A percentile compares a stretch with the other conserved stretches of the same genome.
phyloP scores from a whole-genome alignment of 2,797 vertebrate genomes.

The Remorina albescens region DNA sequence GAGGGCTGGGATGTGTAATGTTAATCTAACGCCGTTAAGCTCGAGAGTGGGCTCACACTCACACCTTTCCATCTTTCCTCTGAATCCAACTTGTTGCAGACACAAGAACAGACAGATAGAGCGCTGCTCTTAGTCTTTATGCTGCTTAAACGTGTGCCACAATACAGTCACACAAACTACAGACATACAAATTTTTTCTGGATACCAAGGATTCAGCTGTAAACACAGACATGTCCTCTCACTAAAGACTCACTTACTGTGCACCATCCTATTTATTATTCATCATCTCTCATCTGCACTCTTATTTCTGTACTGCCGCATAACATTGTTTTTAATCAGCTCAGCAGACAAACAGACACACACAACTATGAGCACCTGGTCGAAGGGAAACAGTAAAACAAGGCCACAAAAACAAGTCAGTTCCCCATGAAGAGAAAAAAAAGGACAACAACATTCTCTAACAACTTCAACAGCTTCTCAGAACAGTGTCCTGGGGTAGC shows the following conservation, averaged over 20 bases:
- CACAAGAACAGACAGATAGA: background rate
- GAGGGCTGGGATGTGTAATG: constrained; percentile 56
- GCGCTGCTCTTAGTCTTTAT: constrained; percentile 4
- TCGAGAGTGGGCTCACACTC: constrained; percentile 45
- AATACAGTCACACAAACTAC: constrained; percentile 9
- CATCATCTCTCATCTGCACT: too few relatives aligned
- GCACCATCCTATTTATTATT: constrained; percentile 16
- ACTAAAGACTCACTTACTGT: background rate
- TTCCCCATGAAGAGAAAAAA: constrained; percentile 17
- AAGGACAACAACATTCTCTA: too few relatives aligned
- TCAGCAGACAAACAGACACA: constrained; percentile 12
- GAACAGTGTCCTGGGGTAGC: too few relatives aligned
- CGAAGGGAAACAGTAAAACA: constrained; percentile 16
- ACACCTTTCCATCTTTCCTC: constrained; percentile 44
- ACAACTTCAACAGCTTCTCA: background rate
- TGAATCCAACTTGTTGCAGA: constrained; percentile 43
- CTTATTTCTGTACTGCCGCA: too few relatives aligned
- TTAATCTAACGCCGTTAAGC: constrained; percentile 66
- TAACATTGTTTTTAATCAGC: too few relatives aligned
- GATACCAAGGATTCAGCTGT: constrained; percentile 13
- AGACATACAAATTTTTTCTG: constrained; percentile 14
- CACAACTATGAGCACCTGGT: too few relatives aligned
- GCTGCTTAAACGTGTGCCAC: too few relatives aligned
- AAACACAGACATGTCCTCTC: constrained; percentile 22
- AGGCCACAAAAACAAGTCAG: constrained; percentile 17